Evolutionary conservation across 1,140 invertebrate genomes (phyloP), one percentile per base, ranked within the genome.

Genomic region (Octopus sinensis): DNA sequence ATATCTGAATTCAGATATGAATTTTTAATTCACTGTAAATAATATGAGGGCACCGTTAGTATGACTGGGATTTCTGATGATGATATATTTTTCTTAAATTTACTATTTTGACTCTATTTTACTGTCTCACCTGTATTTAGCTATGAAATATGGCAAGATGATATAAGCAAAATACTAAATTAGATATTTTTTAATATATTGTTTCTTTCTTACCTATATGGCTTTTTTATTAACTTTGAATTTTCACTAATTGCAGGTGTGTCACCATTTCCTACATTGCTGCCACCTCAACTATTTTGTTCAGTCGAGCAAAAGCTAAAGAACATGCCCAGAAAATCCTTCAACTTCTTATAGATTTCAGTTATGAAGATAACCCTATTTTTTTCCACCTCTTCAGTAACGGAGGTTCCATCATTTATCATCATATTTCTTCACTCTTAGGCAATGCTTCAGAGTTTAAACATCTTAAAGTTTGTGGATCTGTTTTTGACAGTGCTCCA

Each of bases 331-430:
- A 92, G 79, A 93, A 94, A 88, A 89, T 95, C 17, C 90, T 95
- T 0, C 93, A 95, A 86, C 87, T 95, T 13, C 91, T 95, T 13
- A 80, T 87, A 30, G 90, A 91, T 52, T 92, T 94, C 86, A 93
- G 93, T 84, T 91, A 95, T 54, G 92, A 94, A 86, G 91, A 92
- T 30, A 93, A 95, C 87, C 94, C 94, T 4, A 92, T 95, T 68
- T 94, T 95, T 80, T 94, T 96, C 86, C 95, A 96, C 84, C 92
- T 95, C 56, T 95, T 96, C 88, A 95, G 94, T 78, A 96, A 95
- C 89, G 95, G 95, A 17, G 95, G 95, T 52, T 93, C 93, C 2
- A 86, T 84, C 80, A 82, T 89, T 3, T 88, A 89, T 79, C 80
- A 82, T 17, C 81, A 86, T 71, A 85, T 89, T 54, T 82, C 82